Percentiles rank a stretch among this genome's conserved stretches.
Evolutionary conservation across 2,797 vertebrate species (phyloP).

Genomic region (Lophura swinhoii): DNA sequence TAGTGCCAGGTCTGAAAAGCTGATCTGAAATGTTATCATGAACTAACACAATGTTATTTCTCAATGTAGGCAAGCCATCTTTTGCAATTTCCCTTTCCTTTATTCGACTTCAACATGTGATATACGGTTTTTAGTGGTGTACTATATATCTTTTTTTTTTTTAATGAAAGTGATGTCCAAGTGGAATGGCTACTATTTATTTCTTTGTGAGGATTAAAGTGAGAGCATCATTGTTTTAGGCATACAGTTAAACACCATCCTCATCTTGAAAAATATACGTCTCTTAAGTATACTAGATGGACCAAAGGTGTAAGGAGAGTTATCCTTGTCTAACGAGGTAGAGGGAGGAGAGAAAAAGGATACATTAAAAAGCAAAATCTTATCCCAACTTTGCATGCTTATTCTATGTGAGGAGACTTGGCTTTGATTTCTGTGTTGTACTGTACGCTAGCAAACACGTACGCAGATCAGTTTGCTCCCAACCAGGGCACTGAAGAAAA

Average conservation of each 20-base stretch:
- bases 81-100: not conserved
- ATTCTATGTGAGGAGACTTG: not conserved
- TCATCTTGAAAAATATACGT: not conserved
- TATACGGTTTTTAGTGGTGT: not conserved
- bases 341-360: not conserved
- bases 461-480: not conserved
- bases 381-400: not conserved
- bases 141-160: not conserved
- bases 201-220: not conserved
- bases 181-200: not conserved
- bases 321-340: not conserved
- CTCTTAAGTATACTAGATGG: not conserved
- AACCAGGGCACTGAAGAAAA: not conserved
- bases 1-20: not conserved
- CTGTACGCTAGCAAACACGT: not conserved
- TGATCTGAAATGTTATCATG: not conserved
- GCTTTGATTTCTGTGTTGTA: not conserved
- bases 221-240: not conserved
- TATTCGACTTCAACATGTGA: not conserved
- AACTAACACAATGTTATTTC: not conserved
- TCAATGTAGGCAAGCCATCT: not conserved
- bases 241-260: not conserved
- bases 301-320: not conserved
- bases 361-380: not conserved
- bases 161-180: not conserved